Percentiles rank a stretch among this genome's conserved stretches.
Evolutionary conservation across 2,797 vertebrate species (phyloP).

Genomic region (Malacoctenus gilli): DNA sequence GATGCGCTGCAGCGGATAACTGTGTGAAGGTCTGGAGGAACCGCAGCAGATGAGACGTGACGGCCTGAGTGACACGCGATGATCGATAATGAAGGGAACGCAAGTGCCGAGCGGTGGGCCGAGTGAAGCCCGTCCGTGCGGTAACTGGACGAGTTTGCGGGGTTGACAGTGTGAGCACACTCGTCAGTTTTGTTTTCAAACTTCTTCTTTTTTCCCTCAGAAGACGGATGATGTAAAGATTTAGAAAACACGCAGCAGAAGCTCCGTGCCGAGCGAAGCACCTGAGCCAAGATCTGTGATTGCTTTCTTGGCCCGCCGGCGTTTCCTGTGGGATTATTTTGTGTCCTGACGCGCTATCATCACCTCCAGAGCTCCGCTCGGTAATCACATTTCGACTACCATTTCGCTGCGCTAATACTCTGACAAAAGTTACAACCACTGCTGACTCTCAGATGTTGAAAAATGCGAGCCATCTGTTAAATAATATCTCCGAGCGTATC

Average conservation of each 20-base stretch:
- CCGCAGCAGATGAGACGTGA: conserved; percentile 53
- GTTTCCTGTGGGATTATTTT: conserved; percentile 35
- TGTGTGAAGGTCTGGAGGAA: conserved; percentile 45
- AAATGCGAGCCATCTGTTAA: conserved; percentile 51
- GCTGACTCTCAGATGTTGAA: conserved; percentile 28
- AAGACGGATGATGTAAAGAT: no score
- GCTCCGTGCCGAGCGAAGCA: conserved; percentile 16
- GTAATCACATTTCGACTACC: conserved; percentile 56
- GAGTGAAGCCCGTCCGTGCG: conserved; percentile 13
- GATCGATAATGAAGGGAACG: conserved; percentile 10
- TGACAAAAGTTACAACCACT: conserved; percentile 19
- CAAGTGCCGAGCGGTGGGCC: conserved; percentile 23
- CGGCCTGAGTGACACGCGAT: conserved; percentile 33
- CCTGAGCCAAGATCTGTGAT: conserved; percentile 50
- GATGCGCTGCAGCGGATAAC: conserved; percentile 51
- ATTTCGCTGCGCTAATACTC: conserved; percentile 42
- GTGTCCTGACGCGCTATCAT: conserved; percentile 54
- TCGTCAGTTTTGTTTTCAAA: conserved; percentile 24
- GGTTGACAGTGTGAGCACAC: neutral
- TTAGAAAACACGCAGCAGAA: no score
- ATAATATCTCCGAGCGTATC: conserved; percentile 37
- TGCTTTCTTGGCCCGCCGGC: conserved; percentile 45
- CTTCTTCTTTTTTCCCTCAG: no score
- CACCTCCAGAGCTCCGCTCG: conserved; percentile 26
- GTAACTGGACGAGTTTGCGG: neutral